Evolutionary conservation across 2,888 invertebrate species (phyloP).

Genomic region (Lasius platythorax): DNA sequence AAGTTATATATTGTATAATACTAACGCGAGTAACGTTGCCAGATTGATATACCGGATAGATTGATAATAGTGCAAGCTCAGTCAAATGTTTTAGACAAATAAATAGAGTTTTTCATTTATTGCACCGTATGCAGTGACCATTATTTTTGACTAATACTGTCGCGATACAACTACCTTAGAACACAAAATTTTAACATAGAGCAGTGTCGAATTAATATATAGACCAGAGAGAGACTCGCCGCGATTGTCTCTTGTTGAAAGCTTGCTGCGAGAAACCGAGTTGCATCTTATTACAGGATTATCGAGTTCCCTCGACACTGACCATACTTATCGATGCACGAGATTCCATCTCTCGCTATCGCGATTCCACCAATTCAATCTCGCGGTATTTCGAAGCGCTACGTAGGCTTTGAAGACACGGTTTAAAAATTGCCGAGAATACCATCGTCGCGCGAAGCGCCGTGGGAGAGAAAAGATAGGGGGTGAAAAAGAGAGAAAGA

Average conservation of each 20-base stretch:
- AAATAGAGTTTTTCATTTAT: too few species aligned
- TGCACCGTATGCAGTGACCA: too few species aligned
- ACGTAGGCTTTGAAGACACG: slow-evolving; percentile 23
- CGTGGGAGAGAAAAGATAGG: background rate
- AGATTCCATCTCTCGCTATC: slow-evolving; percentile 5
- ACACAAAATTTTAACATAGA: background rate
- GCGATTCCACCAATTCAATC: slow-evolving; percentile 30
- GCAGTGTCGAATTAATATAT: background rate
- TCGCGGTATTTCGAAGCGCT: background rate
- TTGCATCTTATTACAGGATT: slow-evolving; percentile 44
- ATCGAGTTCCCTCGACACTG: slow-evolving; percentile 55
- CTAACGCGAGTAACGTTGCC: too few species aligned
- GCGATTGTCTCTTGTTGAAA: background rate
- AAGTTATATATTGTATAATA: too few species aligned
- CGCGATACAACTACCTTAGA: too few species aligned
- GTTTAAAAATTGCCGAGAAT: slow-evolving; percentile 33
- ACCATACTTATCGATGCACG: slow-evolving; percentile 54
- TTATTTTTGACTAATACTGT: too few species aligned
- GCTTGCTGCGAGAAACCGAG: slow-evolving; percentile 15
- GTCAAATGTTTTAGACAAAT: too few species aligned
- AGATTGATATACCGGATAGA: too few species aligned
- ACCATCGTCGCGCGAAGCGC: slow-evolving; percentile 1
- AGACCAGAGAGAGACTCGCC: background rate
- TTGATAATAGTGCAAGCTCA: too few species aligned
- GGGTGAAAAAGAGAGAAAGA: background rate